These are phyloP conservation scores for Donacobius atricapilla DNA, from an alignment of 2,113 vertebrate genomes.

Conservation along the genomic window DNA sequence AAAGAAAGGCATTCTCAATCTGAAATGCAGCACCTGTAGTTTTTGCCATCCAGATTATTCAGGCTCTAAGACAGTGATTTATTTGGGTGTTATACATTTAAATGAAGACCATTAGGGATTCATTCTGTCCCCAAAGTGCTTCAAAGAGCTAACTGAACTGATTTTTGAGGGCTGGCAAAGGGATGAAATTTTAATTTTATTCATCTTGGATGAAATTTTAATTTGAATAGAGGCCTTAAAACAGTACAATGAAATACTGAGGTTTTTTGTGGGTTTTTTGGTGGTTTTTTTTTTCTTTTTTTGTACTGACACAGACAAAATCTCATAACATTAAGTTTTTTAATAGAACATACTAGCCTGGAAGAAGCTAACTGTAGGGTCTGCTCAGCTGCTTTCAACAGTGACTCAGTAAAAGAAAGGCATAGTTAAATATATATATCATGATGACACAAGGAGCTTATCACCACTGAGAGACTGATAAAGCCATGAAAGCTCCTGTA, in stretches of 20 bases:
- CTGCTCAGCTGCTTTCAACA: neutral
- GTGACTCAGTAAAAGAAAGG: neutral
- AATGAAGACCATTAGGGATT: constrained; percentile 12
- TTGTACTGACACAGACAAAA: neutral
- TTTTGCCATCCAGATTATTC: constrained; percentile 4
- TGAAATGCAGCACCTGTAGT: neutral
- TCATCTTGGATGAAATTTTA: constrained; percentile 32
- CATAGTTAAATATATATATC: neutral
- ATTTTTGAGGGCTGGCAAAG: constrained; percentile 19
- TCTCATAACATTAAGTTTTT: neutral
- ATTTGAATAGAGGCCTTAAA: constrained; percentile 2
- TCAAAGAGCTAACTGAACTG: neutral
- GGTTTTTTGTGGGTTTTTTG: too few relatives aligned
- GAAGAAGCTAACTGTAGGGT: neutral
- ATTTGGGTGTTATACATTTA: constrained; percentile 31
- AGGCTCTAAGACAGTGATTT: neutral
- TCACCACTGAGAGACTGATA: neutral
- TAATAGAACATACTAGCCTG: neutral
- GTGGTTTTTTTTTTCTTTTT: neutral
- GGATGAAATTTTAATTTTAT: neutral
- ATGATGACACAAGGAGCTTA: neutral
- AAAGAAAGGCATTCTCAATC: neutral
- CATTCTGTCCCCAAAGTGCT: neutral
- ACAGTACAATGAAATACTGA: neutral
- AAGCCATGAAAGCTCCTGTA: neutral